A percentile compares a stretch with the other conserved stretches of the same genome.
Conservation (phyloP, 2,888 invertebrate genomes). For the Andrena camellia region DNA sequence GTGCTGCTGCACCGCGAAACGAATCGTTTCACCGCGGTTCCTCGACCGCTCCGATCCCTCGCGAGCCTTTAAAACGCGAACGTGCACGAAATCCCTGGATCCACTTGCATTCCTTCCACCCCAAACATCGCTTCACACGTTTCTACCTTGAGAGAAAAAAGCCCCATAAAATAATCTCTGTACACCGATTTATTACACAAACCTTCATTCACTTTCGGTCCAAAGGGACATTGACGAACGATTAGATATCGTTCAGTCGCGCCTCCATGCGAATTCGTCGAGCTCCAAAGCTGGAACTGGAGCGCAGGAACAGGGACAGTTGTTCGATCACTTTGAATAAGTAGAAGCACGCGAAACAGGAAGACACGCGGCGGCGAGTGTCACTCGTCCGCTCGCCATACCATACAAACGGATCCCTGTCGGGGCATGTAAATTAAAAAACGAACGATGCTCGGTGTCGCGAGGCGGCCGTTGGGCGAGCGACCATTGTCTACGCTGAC, state of each 20-base stretch:
- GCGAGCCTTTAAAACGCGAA: slow-evolving; percentile 15
- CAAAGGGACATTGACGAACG: no score
- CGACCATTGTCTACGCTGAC: slow-evolving; percentile 42
- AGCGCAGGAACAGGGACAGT: no score
- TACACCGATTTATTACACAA: no score
- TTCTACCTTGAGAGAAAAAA: neutral
- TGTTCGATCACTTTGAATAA: neutral
- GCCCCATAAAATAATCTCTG: neutral
- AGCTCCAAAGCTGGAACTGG: no score
- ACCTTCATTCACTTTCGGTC: no score
- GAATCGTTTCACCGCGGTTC: neutral
- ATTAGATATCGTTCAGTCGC: no score
- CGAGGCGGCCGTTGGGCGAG: neutral
- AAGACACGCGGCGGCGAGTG: slow-evolving; percentile 1
- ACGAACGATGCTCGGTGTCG: slow-evolving; percentile 19
- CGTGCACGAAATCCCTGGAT: slow-evolving; percentile 24
- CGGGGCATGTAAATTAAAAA: slow-evolving; percentile 20
- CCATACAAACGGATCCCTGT: slow-evolving; percentile 42
- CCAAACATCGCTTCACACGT: neutral
- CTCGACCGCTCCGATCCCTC: neutral
- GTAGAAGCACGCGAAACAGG: neutral
- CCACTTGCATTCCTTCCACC: neutral
- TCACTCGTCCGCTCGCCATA: slow-evolving; percentile 28
- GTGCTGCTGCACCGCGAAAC: slow-evolving; percentile 28
- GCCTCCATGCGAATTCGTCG: no score